phyloP scores from a whole-genome alignment of 2,113 vertebrate species.

The Conger conger region DNA sequence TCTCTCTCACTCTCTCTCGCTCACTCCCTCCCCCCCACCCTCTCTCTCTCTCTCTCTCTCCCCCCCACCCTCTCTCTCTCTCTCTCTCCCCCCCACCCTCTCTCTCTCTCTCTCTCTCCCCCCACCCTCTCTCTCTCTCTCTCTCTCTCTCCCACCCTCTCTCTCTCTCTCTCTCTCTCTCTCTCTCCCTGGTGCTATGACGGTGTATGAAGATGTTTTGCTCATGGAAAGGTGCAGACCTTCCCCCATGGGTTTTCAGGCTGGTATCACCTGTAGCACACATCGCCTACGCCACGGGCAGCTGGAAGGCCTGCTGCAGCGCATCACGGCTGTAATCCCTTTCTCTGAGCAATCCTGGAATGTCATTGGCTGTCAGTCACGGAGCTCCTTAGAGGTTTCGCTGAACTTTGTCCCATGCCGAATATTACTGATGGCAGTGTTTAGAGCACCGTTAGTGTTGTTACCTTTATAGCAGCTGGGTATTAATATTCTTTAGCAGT shows the following conservation, averaged over 20 bases:
- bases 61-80: not conserved
- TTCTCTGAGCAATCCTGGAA: not conserved
- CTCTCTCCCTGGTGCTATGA: no score
- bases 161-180: not conserved
- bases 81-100: no score
- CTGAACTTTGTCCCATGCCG: not conserved
- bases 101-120: no score
- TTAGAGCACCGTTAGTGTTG: not conserved
- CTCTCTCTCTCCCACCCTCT: not conserved
- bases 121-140: not conserved
- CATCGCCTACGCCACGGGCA: not conserved
- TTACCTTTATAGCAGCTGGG: not conserved
- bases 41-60: not conserved
- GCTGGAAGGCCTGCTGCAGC: not conserved
- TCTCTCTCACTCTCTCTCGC: no score
- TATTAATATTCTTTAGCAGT: no score
- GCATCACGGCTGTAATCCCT: not conserved
- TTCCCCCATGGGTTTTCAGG: not conserved
- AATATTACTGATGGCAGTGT: not conserved
- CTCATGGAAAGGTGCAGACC: not conserved
- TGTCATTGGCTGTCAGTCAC: not conserved
- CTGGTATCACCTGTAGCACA: not conserved
- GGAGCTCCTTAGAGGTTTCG: not conserved
- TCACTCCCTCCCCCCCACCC: not conserved
- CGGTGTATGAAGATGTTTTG: not conserved